Conservation (phyloP, 2,888 invertebrate species). For the Diploptera punctata region DNA sequence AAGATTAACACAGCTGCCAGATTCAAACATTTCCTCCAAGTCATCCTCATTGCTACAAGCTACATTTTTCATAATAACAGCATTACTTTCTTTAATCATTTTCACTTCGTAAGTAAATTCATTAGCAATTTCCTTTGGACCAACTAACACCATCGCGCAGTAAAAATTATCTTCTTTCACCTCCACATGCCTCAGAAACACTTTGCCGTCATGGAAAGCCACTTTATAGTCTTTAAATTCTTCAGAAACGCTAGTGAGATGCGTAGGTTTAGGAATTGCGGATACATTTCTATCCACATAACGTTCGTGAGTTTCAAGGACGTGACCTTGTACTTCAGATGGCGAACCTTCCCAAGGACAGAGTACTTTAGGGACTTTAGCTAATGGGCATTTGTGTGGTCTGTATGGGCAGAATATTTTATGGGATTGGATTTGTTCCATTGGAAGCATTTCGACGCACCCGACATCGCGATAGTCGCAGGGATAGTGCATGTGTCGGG, state of each 20-base stretch:
- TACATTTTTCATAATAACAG: background rate
- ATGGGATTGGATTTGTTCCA: background rate
- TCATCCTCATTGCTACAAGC: background rate
- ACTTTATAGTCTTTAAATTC: background rate
- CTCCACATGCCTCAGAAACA: background rate
- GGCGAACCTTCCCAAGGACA: background rate
- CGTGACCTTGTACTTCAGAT: background rate
- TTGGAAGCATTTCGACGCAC: background rate
- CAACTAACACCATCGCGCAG: background rate
- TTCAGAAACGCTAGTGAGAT: background rate
- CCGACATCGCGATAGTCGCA: background rate
- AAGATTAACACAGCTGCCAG: background rate
- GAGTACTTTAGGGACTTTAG: background rate
- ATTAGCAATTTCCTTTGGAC: background rate
- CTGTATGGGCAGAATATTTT: background rate
- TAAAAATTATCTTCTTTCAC: background rate
- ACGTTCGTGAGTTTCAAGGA: background rate
- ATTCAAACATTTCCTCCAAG: background rate
- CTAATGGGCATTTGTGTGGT: background rate
- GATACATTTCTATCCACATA: background rate
- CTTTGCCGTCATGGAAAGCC: background rate
- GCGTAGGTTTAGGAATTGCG: no score
- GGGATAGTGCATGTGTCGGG: constrained; percentile 1
- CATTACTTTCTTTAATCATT: background rate
- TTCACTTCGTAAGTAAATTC: background rate